Evolutionary conservation across 1,140 invertebrate genomes (phyloP), one percentile per base, ranked within the genome.

Genomic region (Drosophila pseudoobscura): DNA sequence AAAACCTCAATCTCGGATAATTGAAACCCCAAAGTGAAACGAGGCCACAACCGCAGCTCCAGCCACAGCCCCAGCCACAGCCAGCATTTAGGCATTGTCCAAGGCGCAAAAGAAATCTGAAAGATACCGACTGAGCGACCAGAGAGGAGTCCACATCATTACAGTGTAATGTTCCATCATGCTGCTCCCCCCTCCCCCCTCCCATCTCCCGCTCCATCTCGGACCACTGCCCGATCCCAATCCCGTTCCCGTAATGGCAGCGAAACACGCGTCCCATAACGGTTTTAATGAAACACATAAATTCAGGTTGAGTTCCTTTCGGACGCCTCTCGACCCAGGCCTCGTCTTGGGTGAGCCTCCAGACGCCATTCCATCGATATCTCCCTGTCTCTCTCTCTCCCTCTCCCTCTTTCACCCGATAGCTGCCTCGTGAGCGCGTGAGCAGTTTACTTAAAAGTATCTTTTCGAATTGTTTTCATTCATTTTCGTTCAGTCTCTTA

Each of bases 231-330:
- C 31, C 45, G 20, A 20, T 20, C 20, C 20, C 24, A 26, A 26
- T 26, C 24, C 24, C 24, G 24, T 26, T 26, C 24, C 53, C 35
- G 74, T 85, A 87, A 87, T 87, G 78, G 78, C 78, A 59, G 49
- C 41, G 49, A 75, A 80, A 85, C 82, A 85, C 82, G 82, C 82
- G 78, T 64, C 78, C 78, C 57, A 74, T 85, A 85, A 87, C 82
- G 82, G 82, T 75, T 87, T 77, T 85, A 85, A 82, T 85, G 82
- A 87, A 85, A 85, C 78, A 87, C 74, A 85, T 87, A 80, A 85
- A 85, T 87, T 85, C 77, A 66, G 58, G 65, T 76, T 69, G 62
- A 63, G 64, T 76, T 75, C 73, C 52, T 71, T 57, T 51, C 60
- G 59, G 56, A 66, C 71, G 75, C 61, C 71, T 61, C 69, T 29